Evolutionary conservation across 2,797 vertebrate genomes (phyloP).

Genomic region (Acanthurus leucopareius): DNA sequence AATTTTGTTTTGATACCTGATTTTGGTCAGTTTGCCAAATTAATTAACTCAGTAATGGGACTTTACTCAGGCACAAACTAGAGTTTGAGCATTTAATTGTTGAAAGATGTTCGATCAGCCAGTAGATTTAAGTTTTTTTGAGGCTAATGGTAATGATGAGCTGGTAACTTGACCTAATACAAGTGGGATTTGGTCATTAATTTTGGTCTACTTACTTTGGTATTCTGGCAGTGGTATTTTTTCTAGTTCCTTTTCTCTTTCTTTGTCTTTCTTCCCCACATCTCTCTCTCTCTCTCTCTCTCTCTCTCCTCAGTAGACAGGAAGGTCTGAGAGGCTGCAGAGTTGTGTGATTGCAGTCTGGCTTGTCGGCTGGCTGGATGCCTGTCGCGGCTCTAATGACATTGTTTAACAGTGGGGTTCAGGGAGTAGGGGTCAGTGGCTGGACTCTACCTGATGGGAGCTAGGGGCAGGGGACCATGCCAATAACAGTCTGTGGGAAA

Average conservation of each 20-base stretch:
- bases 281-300: neutral
- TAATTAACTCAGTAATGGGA: neutral
- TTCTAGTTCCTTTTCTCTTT: slow-evolving; percentile 23
- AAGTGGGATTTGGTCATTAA: slow-evolving; percentile 6
- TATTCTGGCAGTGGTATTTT: slow-evolving; percentile 35
- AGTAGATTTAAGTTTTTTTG: neutral
- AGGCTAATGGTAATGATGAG: slow-evolving; percentile 12
- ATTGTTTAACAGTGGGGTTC: slow-evolving; percentile 83
- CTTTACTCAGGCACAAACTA: neutral
- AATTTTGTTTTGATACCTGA: neutral
- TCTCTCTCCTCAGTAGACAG: slow-evolving; percentile 50
- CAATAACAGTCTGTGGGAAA: slow-evolving; percentile 74
- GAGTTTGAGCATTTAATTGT: neutral
- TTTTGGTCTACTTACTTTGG: slow-evolving; percentile 40
- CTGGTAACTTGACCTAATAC: slow-evolving; percentile 24
- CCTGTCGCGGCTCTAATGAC: slow-evolving; percentile 77
- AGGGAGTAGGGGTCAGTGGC: slow-evolving; percentile 73
- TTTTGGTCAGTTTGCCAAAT: neutral
- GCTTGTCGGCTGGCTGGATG: slow-evolving; percentile 67
- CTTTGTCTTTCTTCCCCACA: neutral
- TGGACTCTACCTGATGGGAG: slow-evolving; percentile 79
- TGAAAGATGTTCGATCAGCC: neutral
- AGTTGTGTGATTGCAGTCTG: slow-evolving; percentile 73
- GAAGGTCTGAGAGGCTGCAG: slow-evolving; percentile 66
- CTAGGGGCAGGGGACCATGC: slow-evolving; percentile 56